Conservation (phyloP, 1,140 invertebrate genomes). For the Drosophila dunni region DNA sequence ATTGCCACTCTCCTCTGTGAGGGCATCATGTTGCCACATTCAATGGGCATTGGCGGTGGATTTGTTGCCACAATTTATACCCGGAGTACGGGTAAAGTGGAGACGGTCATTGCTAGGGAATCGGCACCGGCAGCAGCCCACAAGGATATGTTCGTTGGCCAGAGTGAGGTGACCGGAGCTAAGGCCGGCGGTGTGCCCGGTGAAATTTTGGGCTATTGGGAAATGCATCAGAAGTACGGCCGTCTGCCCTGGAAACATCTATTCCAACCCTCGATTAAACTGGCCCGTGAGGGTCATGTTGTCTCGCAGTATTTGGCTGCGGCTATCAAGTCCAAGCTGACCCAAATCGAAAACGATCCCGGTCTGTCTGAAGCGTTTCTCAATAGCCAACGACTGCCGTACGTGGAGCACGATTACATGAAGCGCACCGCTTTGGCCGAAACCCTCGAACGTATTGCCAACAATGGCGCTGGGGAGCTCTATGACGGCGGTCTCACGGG, state of each 20-base stretch:
- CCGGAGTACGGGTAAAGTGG: conserved; percentile 86
- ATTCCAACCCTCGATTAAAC: conserved; percentile 91
- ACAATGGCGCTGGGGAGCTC: conserved; percentile 87
- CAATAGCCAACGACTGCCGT: conserved; percentile 87
- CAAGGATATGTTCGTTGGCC: conserved; percentile 89
- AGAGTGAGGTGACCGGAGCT: conserved; percentile 84
- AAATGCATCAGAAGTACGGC: conserved; percentile 91
- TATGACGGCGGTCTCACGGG: conserved; percentile 90
- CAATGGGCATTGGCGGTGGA: conserved; percentile 95
- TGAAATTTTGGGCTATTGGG: conserved; percentile 94
- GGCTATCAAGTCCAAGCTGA: conserved; percentile 86
- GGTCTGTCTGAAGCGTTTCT: conserved; percentile 88
- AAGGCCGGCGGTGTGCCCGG: conserved; percentile 95
- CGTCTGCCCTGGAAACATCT: conserved; percentile 92
- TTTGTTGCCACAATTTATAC: conserved; percentile 93
- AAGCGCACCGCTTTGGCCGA: conserved; percentile 89
- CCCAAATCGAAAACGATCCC: conserved; percentile 87
- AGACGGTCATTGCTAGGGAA: conserved; percentile 92
- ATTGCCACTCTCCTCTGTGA: conserved; percentile 95
- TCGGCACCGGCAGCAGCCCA: conserved; percentile 89
- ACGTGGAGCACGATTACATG: conserved; percentile 89
- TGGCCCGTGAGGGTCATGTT: conserved; percentile 89
- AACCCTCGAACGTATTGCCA: conserved; percentile 90
- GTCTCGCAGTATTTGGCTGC: conserved; percentile 90
- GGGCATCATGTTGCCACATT: conserved; percentile 93